Conservation (phyloP, 2,113 vertebrate genomes). For the Sylvicapra grimmia region DNA sequence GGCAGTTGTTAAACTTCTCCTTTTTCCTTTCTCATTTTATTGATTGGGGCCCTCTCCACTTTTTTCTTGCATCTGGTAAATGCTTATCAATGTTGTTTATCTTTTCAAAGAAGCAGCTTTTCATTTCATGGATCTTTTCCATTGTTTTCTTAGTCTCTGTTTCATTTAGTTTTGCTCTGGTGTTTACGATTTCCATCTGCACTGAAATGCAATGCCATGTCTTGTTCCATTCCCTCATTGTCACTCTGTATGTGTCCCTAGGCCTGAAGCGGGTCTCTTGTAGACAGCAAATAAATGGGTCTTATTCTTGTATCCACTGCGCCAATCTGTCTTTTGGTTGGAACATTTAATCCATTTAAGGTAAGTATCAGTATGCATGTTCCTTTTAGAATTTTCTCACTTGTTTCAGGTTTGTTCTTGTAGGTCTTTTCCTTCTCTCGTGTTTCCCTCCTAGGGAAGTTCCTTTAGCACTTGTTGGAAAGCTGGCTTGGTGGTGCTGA, state of each 20-base stretch:
- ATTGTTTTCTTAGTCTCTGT: background rate
- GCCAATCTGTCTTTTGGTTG: background rate
- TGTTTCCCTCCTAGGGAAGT: background rate
- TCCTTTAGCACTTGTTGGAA: background rate
- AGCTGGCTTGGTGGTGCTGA: background rate
- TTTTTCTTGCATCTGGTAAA: background rate
- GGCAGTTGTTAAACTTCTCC: background rate
- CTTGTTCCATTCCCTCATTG: background rate
- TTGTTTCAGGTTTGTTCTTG: background rate
- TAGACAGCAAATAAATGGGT: background rate
- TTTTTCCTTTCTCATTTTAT: background rate
- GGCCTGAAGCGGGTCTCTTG: background rate
- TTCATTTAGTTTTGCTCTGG: background rate
- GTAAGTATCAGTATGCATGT: background rate
- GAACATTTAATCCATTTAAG: background rate
- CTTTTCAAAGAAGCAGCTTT: background rate
- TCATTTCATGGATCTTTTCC: background rate
- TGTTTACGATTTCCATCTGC: background rate
- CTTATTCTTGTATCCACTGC: background rate
- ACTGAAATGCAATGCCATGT: rapidly evolving
- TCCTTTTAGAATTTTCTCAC: background rate
- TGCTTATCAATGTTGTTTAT: background rate
- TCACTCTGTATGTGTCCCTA: background rate
- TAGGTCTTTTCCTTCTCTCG: background rate
- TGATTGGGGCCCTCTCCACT: background rate